Evolutionary conservation across 2,797 vertebrate genomes (phyloP), one percentile per base, ranked within the genome.

Genomic region (Chromobotia macracanthus): DNA sequence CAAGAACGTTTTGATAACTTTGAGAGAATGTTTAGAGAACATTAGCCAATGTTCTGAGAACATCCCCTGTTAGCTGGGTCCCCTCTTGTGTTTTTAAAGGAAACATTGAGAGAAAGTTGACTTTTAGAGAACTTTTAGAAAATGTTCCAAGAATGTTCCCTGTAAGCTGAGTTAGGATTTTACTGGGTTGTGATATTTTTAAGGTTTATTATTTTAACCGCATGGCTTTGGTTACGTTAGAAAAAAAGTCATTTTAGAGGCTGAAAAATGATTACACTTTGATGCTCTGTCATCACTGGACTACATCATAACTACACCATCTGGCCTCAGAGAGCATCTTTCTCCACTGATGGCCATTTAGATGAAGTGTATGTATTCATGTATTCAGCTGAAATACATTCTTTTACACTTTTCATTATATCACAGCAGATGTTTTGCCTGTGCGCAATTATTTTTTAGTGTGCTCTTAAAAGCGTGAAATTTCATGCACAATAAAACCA

Each of bases 131-230:
- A 28, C 28, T 28, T 28, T 28, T 28, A 28, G 28, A 4, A 2
- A 28, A 28, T 4, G 28, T 28, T 28, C 28, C 28, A 4, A 28
- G 28, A 28, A 28, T 28, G 28, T 4, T 28, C 28, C 28, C 4
- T 28, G 28, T 28, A 28, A 28, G 28, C 28, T 28, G 28, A 4
- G 28, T 60, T 10, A 60, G 16, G 15, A 60, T 60, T 46, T 72
- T n/a, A 60, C 28, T 72, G 55, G 16, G n/a, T 61, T 46, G 56
- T 73, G 56, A 48, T 41, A 41, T 41, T 41, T 41, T 21, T 63
- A 19, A 50, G 58, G 56, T 73, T 19, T 48, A 28, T n/a, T 72
- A 55, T 44, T 25, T 56, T 13, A 25, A 3, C 13, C 61, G 44
- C 7, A 21, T 51, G 3, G 28, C 13, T 0, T 31, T 35, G 1